Percentiles rank a stretch among this genome's conserved stretches.
Evolutionary conservation across 2,113 vertebrate species (phyloP).

Genomic region (Mustelus asterias): DNA sequence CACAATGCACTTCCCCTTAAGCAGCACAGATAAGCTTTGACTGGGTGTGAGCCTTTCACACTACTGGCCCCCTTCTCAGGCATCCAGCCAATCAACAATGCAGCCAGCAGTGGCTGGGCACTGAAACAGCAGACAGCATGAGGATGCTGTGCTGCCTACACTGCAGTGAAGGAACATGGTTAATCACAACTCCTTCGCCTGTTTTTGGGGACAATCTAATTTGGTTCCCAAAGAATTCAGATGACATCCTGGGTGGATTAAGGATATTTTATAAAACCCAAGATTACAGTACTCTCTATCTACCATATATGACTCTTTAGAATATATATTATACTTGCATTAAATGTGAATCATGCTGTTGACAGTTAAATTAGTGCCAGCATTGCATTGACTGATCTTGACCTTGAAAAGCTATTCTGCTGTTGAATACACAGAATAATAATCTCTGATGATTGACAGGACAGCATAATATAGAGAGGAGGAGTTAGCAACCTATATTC

Average conservation of each 20-base stretch:
- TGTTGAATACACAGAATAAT: neutral
- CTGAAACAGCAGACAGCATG: neutral
- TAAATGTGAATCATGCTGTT: conserved; percentile 11
- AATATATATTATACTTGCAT: neutral
- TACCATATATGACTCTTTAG: neutral
- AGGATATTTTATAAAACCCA: neutral
- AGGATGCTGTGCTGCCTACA: neutral
- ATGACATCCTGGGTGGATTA: neutral
- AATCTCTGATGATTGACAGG: conserved; percentile 1
- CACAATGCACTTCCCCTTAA: neutral
- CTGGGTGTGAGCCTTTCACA: neutral
- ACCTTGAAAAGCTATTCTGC: conserved; percentile 1
- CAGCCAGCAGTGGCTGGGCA: neutral
- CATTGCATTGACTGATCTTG: neutral
- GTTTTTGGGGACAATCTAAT: neutral
- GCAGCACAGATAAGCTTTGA: neutral
- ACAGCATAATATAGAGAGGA: neutral
- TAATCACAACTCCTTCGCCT: neutral
- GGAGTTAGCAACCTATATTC: neutral
- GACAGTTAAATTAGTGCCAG: conserved; percentile 24
- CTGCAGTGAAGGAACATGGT: neutral
- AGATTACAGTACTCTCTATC: neutral
- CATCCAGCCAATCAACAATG: neutral
- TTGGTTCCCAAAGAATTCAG: neutral
- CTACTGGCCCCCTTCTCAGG: neutral